These are phyloP conservation scores for Pagrus major DNA, from an alignment of 2,113 vertebrate species.

Conservation along the genomic window DNA sequence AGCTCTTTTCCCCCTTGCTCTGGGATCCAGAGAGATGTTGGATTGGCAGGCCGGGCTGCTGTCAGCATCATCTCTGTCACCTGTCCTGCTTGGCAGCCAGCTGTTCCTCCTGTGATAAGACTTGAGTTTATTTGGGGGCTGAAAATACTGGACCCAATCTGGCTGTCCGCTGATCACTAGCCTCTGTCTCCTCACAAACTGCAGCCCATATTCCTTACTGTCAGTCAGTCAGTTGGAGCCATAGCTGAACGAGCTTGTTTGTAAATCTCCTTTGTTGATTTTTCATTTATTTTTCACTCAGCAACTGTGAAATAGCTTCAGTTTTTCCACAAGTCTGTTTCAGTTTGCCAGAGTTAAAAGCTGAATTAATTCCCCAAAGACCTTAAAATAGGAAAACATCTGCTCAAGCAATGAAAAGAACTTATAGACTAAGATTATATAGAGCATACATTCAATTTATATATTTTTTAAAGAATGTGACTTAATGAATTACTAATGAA, in stretches of 20 bases:
- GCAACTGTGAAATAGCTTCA: constrained; percentile 26
- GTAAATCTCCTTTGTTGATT: constrained; percentile 36
- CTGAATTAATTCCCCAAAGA: not conserved
- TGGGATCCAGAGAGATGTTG: constrained; percentile 27
- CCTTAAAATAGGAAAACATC: constrained; percentile 39
- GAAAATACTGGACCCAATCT: constrained; percentile 54
- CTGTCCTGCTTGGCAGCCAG: constrained; percentile 68
- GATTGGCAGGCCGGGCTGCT: constrained; percentile 60
- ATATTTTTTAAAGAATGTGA: constrained; percentile 29
- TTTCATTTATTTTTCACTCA: constrained; percentile 1
- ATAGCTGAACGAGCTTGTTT: constrained; percentile 29
- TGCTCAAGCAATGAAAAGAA: constrained; percentile 20
- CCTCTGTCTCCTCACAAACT: constrained; percentile 25
- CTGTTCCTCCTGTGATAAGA: constrained; percentile 80
- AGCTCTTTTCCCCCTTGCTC: not conserved
- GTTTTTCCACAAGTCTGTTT: not conserved
- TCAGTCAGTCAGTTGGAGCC: constrained; percentile 22
- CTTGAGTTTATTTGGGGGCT: constrained; percentile 55
- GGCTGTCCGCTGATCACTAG: constrained; percentile 49
- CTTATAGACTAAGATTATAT: not conserved
- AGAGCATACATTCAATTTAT: constrained; percentile 19
- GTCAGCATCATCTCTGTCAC: constrained; percentile 65
- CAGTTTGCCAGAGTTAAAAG: not conserved
- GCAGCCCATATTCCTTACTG: constrained; percentile 26
- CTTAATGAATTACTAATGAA: constrained; percentile 42